A percentile compares a stretch with the other conserved stretches of the same genome.
Conservation (phyloP, 2,888 invertebrate genomes). For the Oscheius sp. region DNA sequence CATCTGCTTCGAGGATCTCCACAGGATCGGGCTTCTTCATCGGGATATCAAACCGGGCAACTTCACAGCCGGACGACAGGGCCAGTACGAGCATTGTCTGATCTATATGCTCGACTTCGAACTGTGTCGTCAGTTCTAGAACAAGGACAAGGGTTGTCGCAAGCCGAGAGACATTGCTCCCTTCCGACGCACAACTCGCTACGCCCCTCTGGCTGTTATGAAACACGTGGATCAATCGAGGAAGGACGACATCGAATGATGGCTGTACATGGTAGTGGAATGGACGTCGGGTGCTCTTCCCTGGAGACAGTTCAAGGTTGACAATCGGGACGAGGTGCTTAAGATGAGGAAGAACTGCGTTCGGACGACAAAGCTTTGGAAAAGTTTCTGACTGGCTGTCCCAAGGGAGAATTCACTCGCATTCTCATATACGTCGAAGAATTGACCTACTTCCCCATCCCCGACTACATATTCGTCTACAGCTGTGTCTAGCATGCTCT, state of each 20-base stretch:
- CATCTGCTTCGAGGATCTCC: slow-evolving; percentile 55
- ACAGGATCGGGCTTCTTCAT: slow-evolving; percentile 62
- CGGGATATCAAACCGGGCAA: slow-evolving; percentile 63
- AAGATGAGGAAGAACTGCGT: slow-evolving; percentile 57
- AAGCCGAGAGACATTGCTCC: slow-evolving; percentile 56
- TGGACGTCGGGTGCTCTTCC: slow-evolving; percentile 65
- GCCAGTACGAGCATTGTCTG: slow-evolving; percentile 54
- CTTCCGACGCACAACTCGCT: slow-evolving; percentile 65
- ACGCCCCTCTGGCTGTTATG: slow-evolving; percentile 61
- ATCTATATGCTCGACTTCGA: slow-evolving; percentile 67
- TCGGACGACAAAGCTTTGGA: slow-evolving; percentile 39
- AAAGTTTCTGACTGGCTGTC: slow-evolving; percentile 47
- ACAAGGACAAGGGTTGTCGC: slow-evolving; percentile 39
- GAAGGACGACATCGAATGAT: slow-evolving; percentile 66
- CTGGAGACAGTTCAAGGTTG: slow-evolving; percentile 56
- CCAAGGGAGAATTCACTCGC: slow-evolving; percentile 47
- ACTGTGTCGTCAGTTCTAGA: slow-evolving; percentile 54
- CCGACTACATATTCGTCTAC: slow-evolving; percentile 63
- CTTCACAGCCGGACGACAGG: slow-evolving; percentile 57
- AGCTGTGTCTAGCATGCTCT: slow-evolving; percentile 55
- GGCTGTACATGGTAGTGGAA: slow-evolving; percentile 67
- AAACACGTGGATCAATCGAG: slow-evolving; percentile 53
- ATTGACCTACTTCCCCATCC: slow-evolving; percentile 56
- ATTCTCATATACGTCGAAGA: slow-evolving; percentile 57
- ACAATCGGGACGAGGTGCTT: slow-evolving; percentile 59